These are phyloP conservation scores for Palythoa grandiflora DNA, from an alignment of 92 coral and sea anemone genomes.

Conservation along the genomic window DNA sequence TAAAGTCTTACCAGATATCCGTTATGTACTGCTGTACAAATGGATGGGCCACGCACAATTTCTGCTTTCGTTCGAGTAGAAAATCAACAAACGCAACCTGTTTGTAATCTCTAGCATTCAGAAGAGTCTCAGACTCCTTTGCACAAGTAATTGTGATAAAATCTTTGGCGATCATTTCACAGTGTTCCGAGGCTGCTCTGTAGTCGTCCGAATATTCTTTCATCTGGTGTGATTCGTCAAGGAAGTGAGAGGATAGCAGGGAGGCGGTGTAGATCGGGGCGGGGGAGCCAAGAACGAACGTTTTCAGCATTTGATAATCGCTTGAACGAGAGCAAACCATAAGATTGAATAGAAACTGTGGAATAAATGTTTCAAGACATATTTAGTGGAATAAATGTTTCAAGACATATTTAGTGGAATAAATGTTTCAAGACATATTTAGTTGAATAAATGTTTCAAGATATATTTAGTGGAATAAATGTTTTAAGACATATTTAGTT, in stretches of 20 bases:
- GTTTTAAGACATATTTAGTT: too few species aligned
- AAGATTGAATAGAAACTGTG: constrained; percentile 88
- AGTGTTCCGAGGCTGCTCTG: constrained; percentile 74
- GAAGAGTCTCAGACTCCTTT: constrained; percentile 83
- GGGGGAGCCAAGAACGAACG: constrained; percentile 87
- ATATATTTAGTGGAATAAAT: too few species aligned
- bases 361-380: background rate
- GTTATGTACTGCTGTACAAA: constrained; percentile 95
- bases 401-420: background rate
- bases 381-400: background rate
- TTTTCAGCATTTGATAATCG: constrained; percentile 77
- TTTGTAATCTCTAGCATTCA: constrained; percentile 84
- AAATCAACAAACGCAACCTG: constrained; percentile 93
- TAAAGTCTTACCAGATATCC: constrained; percentile 68
- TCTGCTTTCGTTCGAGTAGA: constrained; percentile 90
- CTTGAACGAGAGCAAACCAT: constrained; percentile 82
- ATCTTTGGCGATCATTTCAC: constrained; percentile 86
- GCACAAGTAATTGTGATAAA: constrained; percentile 91
- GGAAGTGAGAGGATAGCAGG: constrained; percentile 79
- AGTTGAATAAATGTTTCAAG: too few species aligned
- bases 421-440: too few species aligned
- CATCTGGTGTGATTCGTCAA: constrained; percentile 74
- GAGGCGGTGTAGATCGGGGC: constrained; percentile 93
- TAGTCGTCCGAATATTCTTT: constrained; percentile 84
- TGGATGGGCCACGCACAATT: constrained; percentile 92